Percentiles rank a stretch among this genome's conserved stretches.
Evolutionary conservation across 2,113 vertebrate species (phyloP).

Genomic region (Addax nasomaculatus): DNA sequence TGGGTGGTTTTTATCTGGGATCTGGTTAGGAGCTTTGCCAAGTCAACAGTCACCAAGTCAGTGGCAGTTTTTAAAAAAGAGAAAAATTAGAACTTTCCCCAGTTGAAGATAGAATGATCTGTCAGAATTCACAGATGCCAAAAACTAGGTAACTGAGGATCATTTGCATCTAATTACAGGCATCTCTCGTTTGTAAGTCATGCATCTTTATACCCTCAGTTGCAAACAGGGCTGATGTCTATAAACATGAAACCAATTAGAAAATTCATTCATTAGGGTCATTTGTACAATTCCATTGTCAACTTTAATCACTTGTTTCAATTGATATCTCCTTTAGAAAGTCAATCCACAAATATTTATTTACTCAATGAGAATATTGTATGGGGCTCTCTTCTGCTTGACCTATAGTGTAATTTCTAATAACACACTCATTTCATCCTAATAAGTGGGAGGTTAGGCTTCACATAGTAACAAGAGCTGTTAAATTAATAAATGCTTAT

Average conservation of each 20-base stretch:
- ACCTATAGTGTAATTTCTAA: slow-evolving; percentile 30
- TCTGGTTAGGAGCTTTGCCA: slow-evolving; percentile 57
- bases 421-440: slow-evolving; percentile 32
- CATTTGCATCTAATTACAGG: neutral
- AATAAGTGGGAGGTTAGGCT: neutral
- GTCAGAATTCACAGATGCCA: neutral
- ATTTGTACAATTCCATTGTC: slow-evolving; percentile 56
- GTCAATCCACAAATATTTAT: slow-evolving; percentile 8
- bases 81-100: neutral
- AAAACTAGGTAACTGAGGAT: neutral
- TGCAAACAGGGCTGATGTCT: slow-evolving; percentile 24
- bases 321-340: slow-evolving; percentile 60
- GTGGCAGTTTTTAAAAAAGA: neutral
- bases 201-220: neutral
- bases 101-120: neutral
- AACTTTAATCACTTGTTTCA: slow-evolving; percentile 59
- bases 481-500: slow-evolving; percentile 47
- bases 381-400: neutral
- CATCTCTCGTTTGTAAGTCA: neutral
- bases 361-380: slow-evolving; percentile 10
- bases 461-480: slow-evolving; percentile 1
- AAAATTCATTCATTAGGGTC: slow-evolving; percentile 57
- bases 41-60: slow-evolving; percentile 39
- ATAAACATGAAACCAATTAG: slow-evolving; percentile 37
- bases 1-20: slow-evolving; percentile 66